Percentiles rank a stretch among this genome's conserved stretches.
Evolutionary conservation across 2,797 vertebrate species (phyloP).

Genomic region (Tiaroga cobitis): DNA sequence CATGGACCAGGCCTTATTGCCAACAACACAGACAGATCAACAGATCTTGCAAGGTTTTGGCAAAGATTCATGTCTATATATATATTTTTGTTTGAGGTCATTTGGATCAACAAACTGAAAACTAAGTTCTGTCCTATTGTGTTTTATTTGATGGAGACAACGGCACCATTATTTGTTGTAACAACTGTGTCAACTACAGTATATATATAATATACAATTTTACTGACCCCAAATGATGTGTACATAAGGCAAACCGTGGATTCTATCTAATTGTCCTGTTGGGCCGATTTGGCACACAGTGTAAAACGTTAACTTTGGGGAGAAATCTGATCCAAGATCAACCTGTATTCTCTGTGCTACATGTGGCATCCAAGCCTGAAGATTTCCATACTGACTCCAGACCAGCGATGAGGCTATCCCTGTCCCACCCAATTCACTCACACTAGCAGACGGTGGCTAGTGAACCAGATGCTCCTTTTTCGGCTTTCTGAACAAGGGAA

Average conservation of each 20-base stretch:
- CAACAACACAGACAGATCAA: not conserved
- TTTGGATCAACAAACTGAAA: not conserved
- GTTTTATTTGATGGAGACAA: not conserved
- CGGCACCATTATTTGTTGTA: not conserved
- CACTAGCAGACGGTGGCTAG: conserved; percentile 38
- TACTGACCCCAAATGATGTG: not conserved
- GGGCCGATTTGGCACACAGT: not conserved
- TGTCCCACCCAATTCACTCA: conserved; percentile 21
- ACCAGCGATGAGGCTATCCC: conserved; percentile 1
- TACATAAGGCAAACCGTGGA: not conserved
- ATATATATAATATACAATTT: not conserved
- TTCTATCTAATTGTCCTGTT: not conserved
- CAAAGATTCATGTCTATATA: not conserved
- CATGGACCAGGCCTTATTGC: not conserved
- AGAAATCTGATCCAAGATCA: conserved; percentile 25
- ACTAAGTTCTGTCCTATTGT: not conserved
- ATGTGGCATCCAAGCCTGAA: not conserved
- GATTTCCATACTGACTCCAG: not conserved
- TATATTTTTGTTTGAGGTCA: not conserved
- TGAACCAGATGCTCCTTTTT: conserved; percentile 47
- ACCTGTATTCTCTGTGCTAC: not conserved
- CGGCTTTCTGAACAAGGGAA: conserved; percentile 42
- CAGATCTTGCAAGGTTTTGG: not conserved
- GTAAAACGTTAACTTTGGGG: not conserved
- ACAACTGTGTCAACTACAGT: not conserved